Base-by-base conservation (phyloP, 2,888 invertebrate genomes). In the Hyposoter dolosus region DNA sequence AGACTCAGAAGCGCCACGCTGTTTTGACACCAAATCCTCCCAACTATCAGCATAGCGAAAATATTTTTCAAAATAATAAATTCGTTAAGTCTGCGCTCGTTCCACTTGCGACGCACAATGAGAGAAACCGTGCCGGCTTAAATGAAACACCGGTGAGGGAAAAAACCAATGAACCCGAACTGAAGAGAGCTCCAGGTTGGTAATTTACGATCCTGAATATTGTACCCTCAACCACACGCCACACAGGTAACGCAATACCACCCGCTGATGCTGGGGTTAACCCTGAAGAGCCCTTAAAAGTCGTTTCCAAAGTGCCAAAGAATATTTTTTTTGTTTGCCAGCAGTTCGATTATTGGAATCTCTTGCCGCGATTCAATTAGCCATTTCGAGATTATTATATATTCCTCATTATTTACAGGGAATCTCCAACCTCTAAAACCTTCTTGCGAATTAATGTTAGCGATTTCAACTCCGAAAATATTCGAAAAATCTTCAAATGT, bases 131-230 rank as follows among this genome's bases (percentile, higher is more conserved):
- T 68, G 47, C 80, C 79, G 71, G 50, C 66, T 78, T 47, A 45
- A 45, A 69, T 69, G 60, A 85, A 85, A 75, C 72, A 81, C 83
- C 76, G 40, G 68, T 43, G 65, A 81, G 77, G n/a, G 23, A 47
- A 74, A 83, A 87, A 82, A 88, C 69, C 79, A 60, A 74, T 17
- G 76, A 75, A 84, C 79, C 79, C 75, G 79, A 81, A 87, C 82
- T 85, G 75, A 83, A 84, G 82, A 69, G 72, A 84, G 79, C 83
- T 47, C 80, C 71, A 65, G 74, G 23, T 71, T 10, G 87, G 85
- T 88, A 87, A 90, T 90, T 90, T 90, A 90, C 84, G 89, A 88
- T 87, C 78, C 74, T 84, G 88, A 90, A 89, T 87, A 87, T 87
- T 88, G 89, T 88, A 84, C 87, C 84, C 63, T 87, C 87, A 68